Percentiles rank a stretch among this genome's conserved stretches.
Evolutionary conservation across 2,888 invertebrate species (phyloP).

Genomic region (Agonopterix heracliana): DNA sequence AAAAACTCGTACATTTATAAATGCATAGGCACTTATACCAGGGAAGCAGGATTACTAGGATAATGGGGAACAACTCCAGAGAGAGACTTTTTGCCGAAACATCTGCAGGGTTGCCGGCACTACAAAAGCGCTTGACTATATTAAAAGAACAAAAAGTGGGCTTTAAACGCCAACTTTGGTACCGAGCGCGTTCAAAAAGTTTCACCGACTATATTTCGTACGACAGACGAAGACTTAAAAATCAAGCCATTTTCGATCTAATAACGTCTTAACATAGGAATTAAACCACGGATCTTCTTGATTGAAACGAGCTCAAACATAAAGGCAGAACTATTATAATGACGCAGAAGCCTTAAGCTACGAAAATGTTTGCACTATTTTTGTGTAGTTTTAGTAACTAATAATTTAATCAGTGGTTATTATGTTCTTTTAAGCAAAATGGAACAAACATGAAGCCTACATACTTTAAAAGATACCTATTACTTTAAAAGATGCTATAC

Average conservation of each 20-base stretch:
- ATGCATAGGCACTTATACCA: too few relatives aligned
- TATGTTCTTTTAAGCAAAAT: background rate
- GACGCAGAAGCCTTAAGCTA: constrained; percentile 33
- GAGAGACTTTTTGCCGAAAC: constrained; percentile 12
- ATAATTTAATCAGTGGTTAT: too few relatives aligned
- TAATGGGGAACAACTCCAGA: background rate
- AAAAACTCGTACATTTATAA: too few relatives aligned
- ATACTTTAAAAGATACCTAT: too few relatives aligned
- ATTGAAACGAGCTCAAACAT: constrained; percentile 14
- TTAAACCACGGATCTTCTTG: too few relatives aligned
- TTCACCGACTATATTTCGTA: constrained; percentile 13
- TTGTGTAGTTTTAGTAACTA: background rate
- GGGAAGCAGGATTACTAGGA: background rate
- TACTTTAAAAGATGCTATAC: too few relatives aligned
- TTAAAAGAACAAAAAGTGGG: constrained; percentile 33
- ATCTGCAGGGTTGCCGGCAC: constrained; percentile 17
- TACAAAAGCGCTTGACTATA: constrained; percentile 29
- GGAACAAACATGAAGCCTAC: background rate
- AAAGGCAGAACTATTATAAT: constrained; percentile 43
- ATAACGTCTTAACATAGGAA: too few relatives aligned
- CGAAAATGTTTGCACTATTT: constrained; percentile 20
- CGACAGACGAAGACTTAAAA: too few relatives aligned
- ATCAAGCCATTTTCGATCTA: too few relatives aligned
- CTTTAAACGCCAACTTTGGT: constrained; percentile 28
- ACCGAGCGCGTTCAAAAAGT: constrained; percentile 35